Evolutionary conservation across 2,113 vertebrate species (phyloP).

Genomic region (Fregata magnificens): DNA sequence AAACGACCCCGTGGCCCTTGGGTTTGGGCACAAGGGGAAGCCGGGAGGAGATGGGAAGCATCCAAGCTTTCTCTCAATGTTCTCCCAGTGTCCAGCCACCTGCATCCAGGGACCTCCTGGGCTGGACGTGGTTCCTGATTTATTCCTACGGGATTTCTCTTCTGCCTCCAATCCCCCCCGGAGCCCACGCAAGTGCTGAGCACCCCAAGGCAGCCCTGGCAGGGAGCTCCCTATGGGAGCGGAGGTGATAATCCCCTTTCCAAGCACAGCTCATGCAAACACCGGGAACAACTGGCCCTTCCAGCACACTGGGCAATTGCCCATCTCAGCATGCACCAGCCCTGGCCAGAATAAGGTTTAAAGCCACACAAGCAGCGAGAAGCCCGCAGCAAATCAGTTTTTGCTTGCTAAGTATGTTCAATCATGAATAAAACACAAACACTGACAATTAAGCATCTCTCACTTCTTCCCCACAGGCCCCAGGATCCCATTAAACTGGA

Average conservation of each 20-base stretch:
- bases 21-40: neutral
- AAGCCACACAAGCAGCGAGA: neutral
- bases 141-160: neutral
- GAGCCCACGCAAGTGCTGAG: neutral
- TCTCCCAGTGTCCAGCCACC: neutral
- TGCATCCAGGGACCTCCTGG: neutral
- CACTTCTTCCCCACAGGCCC: conserved; percentile 25
- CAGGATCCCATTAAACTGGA: conserved; percentile 48
- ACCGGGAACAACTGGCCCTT: neutral
- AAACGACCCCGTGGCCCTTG: rapidly evolving
- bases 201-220: neutral
- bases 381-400: neutral
- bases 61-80: rapidly evolving
- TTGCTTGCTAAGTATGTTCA: neutral
- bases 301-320: neutral
- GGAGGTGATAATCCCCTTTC: neutral
- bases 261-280: neutral
- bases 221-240: neutral
- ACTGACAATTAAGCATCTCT: conserved; percentile 34
- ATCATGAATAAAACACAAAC: conserved; percentile 42
- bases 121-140: rapidly evolving
- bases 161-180: neutral
- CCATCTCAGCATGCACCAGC: neutral
- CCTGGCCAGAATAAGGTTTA: neutral
- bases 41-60: neutral